Evolutionary conservation across 2,797 vertebrate species (phyloP), one percentile per base, ranked within the genome.

Genomic region (Halcyon badia): DNA sequence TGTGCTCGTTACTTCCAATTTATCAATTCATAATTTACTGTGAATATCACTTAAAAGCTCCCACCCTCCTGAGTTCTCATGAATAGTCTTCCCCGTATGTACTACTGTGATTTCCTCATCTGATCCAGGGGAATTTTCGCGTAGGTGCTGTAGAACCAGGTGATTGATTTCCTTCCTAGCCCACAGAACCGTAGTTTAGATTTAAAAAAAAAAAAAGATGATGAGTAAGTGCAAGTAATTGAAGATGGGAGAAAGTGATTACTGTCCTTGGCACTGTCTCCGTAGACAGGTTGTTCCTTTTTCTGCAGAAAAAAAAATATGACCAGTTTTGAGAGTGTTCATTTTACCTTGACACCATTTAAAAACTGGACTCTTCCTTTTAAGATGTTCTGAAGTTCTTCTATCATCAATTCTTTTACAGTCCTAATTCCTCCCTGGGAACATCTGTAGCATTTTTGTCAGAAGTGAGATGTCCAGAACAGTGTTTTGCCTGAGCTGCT

Each of bases 141-240:
- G 0, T 79, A 65, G 41, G 24, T 64, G 12, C 35, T 88, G 33
- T 31, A 56, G 61, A 64, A 26, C 25, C 6, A 12, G 18, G 22
- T 35, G 52, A 65, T 78, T 87, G 21, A 65, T 61, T 93, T 90
- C 39, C 65, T 87, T 90, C 21, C 20, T 51, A 75, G 46, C 31
- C 44, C 16, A 19, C 25, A 26, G 46, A 64, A 33, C 20, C 3
- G 1, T 65, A 24, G 14, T 41, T 94, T 65, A 48, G 30, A 39
- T 87, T 78, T 64, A 72, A 79, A 68, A 88, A 39, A 26, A 39
- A 26, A 83, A 57, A 30, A 82, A n/a, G 54, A 83, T 46, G 85
- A 71, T 75, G 20, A 69, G 5, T 71, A 77, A 81, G 28, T 68
- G 35, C 1, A 31, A 86, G 60, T 69, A 77, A 69, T 22, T 81